These are phyloP conservation scores for Papilio dardanus DNA, from an alignment of 1,140 invertebrate genomes.

Conservation along the genomic window DNA sequence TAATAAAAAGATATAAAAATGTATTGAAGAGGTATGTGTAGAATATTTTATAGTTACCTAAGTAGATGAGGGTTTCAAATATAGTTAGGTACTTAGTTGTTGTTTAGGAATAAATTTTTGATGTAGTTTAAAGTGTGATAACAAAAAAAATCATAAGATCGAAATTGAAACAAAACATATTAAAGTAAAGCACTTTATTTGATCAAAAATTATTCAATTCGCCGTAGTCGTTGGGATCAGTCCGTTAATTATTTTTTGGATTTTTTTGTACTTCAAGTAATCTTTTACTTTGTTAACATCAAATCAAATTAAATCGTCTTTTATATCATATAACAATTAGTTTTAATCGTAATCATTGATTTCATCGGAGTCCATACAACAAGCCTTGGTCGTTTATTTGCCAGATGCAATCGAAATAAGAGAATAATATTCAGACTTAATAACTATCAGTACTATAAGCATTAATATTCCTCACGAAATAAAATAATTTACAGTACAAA, in stretches of 20 bases:
- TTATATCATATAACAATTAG: constrained; percentile 19
- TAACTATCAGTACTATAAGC: constrained; percentile 28
- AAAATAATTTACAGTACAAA: constrained; percentile 33
- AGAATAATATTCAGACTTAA: constrained; percentile 25
- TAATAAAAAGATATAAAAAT: neutral
- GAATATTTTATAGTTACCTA: too few relatives aligned
- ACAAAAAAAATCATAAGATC: neutral
- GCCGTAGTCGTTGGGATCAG: constrained; percentile 66
- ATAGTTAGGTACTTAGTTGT: neutral
- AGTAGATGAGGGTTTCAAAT: too few relatives aligned
- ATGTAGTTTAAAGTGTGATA: neutral
- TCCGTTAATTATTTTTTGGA: constrained; percentile 54
- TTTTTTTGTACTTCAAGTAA: constrained; percentile 52
- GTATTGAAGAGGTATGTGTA: neutral
- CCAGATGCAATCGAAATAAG: constrained; percentile 25
- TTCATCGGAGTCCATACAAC: constrained; percentile 45
- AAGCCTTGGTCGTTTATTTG: constrained; percentile 34
- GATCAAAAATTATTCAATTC: constrained; percentile 47
- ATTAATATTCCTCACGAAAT: constrained; percentile 35
- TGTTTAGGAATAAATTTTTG: neutral
- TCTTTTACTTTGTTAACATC: constrained; percentile 18
- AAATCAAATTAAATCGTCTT: constrained; percentile 18
- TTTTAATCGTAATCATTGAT: constrained; percentile 29
- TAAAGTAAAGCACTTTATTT: constrained; percentile 49
- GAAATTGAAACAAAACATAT: constrained; percentile 39